Evolutionary conservation across 2,113 vertebrate genomes (phyloP).

Genomic region (Indri indri): DNA sequence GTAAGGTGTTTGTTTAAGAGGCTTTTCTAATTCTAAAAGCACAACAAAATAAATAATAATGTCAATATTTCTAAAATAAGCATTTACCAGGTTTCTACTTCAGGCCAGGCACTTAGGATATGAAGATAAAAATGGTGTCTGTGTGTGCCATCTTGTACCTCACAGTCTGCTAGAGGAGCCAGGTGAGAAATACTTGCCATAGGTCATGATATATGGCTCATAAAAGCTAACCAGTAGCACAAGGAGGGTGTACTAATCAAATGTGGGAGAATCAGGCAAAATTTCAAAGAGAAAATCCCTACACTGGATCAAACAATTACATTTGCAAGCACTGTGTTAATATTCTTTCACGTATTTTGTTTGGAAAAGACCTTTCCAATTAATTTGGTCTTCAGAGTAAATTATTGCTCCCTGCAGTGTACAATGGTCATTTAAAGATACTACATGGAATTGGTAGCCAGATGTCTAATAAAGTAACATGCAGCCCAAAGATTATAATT

Average conservation of each 20-base stretch:
- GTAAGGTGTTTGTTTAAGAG: not conserved
- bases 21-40: conserved; percentile 29
- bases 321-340: conserved; percentile 30
- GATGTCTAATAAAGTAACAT: conserved; percentile 56
- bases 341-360: conserved; percentile 32
- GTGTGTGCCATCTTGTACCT: not conserved
- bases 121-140: not conserved
- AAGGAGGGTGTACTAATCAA: not conserved
- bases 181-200: not conserved
- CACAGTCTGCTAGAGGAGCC: not conserved
- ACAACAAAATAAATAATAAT: not conserved
- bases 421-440: conserved; percentile 49
- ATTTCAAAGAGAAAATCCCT: not conserved
- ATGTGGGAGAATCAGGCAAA: not conserved
- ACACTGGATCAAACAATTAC: not conserved
- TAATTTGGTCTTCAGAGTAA: conserved; percentile 61
- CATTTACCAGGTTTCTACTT: not conserved
- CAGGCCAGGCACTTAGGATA: not conserved
- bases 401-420: conserved; percentile 45
- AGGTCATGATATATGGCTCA: not conserved
- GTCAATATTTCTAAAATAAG: conserved; percentile 27
- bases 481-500: conserved; percentile 57
- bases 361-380: conserved; percentile 60
- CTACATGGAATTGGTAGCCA: conserved; percentile 47
- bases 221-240: not conserved